Base-by-base conservation (phyloP, 2,113 vertebrate genomes). In the Asarcornis scutulata region DNA sequence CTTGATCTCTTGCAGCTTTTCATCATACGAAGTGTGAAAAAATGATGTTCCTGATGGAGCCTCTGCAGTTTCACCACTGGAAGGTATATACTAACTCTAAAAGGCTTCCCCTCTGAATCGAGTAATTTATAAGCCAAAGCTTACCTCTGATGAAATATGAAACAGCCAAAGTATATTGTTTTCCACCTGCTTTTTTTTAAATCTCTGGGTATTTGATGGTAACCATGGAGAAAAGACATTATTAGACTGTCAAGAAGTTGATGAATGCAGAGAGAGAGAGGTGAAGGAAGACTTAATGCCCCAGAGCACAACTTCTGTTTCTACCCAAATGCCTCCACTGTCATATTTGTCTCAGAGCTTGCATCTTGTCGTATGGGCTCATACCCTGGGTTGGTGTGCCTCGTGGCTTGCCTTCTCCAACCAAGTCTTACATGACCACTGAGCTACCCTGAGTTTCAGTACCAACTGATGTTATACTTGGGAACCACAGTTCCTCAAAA, bases 371-470 rank as follows among this genome's bases (percentile, higher is more conserved):
- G 64, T 67, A 68, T 29, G 15, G 72, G 23, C 31, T 69, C 50
- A 66, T 31, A 40, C 26, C 48, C 3, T 53, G 58, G 16, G 36
- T 21, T 62, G 15, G 2, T 48, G 26, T 80, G 34, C 17, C 40
- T 75, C 3, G 0, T 29, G 14, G 18, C 6, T 78, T 66, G 14
- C 25, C 6, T 82, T 66, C 55, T 34, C 52, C n/a, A 22, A 56
- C 7, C 4, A 5, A 53, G 38, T 15, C 22, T 58, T 29, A 6
- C 0, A 60, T 1, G 1, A 60, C 5, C 29, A 50, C 23, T 32
- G 38, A 83, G 14, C 25, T 46, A 84, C 27, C 32, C 31, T 40
- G 50, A 79, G 27, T 89, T 25, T 78, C 17, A 72, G 26, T 36
- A 32, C 15, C 23, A 82, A 34, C 3, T 42, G n/a, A 78, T 3